A percentile compares a stretch with the other conserved stretches of the same genome.
These are phyloP conservation scores for Pachyramphus minor DNA, from an alignment of 2,113 vertebrate species.

Conservation along the genomic window DNA sequence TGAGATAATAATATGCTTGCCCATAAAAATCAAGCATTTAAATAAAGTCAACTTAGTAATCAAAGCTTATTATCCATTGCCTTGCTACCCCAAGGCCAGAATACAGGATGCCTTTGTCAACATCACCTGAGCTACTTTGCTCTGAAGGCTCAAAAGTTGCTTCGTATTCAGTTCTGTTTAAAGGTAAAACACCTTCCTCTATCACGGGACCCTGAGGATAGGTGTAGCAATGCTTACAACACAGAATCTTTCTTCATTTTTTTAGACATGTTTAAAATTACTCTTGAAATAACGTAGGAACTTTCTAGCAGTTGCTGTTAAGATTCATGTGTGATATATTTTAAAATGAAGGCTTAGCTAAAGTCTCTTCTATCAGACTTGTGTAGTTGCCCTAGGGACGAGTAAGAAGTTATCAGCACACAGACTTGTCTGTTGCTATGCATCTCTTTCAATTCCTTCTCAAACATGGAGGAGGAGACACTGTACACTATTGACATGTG, in stretches of 20 bases:
- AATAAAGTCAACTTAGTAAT: conserved; percentile 34
- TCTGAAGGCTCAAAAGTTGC: background rate
- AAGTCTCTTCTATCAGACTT: background rate
- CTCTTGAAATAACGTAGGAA: background rate
- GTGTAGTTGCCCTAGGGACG: background rate
- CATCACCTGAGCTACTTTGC: background rate
- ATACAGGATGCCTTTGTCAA: background rate
- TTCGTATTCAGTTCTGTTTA: background rate
- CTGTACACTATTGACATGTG: background rate
- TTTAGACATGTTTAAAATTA: background rate
- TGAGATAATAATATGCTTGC: conserved; percentile 21
- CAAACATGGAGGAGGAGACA: background rate
- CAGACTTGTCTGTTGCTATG: background rate
- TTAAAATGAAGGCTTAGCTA: background rate
- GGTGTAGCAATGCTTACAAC: background rate
- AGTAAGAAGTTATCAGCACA: background rate
- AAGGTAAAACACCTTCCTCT: background rate
- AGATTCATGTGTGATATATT: background rate
- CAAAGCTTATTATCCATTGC: background rate
- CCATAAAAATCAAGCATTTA: conserved; percentile 22
- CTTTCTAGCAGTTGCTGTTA: background rate
- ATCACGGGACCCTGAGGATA: background rate
- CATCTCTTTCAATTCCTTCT: background rate
- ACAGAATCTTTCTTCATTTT: background rate
- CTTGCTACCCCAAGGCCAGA: conserved; percentile 18